A percentile compares a stretch with the other conserved stretches of the same genome.
Conservation (phyloP, 2,797 vertebrate species). For the Molossus molossus region DNA sequence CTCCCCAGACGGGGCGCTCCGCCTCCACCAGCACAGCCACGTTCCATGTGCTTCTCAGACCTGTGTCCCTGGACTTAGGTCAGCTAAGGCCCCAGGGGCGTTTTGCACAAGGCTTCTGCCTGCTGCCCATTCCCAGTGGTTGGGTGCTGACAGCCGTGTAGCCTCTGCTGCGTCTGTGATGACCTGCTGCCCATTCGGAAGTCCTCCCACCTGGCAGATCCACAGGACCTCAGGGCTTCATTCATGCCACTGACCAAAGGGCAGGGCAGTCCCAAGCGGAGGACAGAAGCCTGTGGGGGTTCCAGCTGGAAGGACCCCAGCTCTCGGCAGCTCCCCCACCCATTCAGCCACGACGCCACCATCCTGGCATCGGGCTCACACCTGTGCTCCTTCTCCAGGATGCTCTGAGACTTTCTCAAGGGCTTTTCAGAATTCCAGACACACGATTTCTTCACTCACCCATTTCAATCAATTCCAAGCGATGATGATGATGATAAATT, state of each 20-base stretch:
- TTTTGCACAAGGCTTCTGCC: slow-evolving; percentile 22
- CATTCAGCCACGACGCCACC: background rate
- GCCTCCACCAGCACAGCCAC: background rate
- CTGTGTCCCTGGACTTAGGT: background rate
- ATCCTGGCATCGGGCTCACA: background rate
- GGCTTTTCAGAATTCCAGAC: slow-evolving; percentile 60
- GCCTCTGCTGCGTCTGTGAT: background rate
- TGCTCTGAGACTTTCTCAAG: slow-evolving; percentile 4
- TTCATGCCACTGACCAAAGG: background rate
- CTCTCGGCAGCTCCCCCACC: background rate
- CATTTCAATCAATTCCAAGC: slow-evolving; percentile 60
- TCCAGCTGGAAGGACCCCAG: background rate
- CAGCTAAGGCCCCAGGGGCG: background rate
- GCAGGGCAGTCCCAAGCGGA: background rate
- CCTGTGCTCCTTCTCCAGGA: background rate
- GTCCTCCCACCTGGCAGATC: background rate
- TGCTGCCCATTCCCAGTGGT: background rate
- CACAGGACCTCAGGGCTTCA: background rate
- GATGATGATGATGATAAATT: slow-evolving; percentile 44
- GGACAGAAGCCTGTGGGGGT: background rate
- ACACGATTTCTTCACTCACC: slow-evolving; percentile 25
- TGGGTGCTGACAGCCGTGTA: background rate
- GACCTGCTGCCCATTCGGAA: background rate
- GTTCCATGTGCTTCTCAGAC: background rate
- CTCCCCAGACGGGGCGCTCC: background rate